Evolutionary conservation across 1,140 invertebrate species (phyloP).

Genomic region (Procambarus clarkii): DNA sequence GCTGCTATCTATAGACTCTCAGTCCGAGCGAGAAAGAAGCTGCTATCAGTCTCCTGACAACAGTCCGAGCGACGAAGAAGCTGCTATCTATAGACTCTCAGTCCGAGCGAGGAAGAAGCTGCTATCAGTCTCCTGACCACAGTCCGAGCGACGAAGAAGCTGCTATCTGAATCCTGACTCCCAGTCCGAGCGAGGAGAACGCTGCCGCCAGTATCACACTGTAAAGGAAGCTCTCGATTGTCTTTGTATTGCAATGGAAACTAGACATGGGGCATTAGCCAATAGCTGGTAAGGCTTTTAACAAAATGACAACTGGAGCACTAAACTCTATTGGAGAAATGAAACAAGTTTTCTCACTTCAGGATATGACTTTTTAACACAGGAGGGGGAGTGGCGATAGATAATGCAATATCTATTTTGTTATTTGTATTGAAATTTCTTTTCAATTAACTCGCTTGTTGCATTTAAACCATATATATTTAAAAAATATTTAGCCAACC

Average conservation of each 20-base stretch:
- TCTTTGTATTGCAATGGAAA: slow-evolving; percentile 27
- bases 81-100: background rate
- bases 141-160: too few species aligned
- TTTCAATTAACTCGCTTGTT: background rate
- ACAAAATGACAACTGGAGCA: slow-evolving; percentile 34
- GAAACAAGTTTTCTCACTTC: slow-evolving; percentile 2
- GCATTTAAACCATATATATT: background rate
- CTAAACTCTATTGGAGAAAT: slow-evolving; percentile 34
- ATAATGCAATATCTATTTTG: slow-evolving; percentile 3
- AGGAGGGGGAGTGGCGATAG: background rate
- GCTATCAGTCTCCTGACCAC: background rate
- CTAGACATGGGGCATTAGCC: slow-evolving; percentile 33
- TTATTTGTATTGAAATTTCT: background rate
- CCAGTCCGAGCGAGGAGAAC: background rate
- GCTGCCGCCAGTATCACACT: slow-evolving; percentile 3
- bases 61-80: background rate
- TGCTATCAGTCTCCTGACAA: background rate
- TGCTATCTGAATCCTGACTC: too few species aligned
- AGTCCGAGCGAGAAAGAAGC: too few species aligned
- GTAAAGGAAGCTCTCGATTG: slow-evolving; percentile 18
- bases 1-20: too few species aligned
- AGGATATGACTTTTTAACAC: background rate
- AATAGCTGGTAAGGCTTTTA: slow-evolving; percentile 35
- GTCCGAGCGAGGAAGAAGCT: background rate
- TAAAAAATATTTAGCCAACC: too few species aligned